Conservation (phyloP, 2,113 vertebrate genomes). For the Panthera uncia region DNA sequence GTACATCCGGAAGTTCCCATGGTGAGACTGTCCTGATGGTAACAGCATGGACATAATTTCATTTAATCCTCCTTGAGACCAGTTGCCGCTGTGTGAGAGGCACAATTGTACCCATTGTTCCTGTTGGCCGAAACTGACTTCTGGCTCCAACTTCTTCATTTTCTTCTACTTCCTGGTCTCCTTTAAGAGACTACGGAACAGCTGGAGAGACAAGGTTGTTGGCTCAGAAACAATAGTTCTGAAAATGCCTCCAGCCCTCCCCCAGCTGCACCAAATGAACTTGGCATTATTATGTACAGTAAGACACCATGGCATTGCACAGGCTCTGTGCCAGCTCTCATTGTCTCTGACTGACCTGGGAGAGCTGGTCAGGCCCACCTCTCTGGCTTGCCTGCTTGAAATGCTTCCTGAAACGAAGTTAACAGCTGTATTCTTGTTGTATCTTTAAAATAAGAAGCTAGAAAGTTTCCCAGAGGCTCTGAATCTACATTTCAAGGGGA, state of each 20-base stretch:
- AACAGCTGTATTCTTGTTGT: not conserved
- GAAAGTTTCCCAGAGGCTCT: slow-evolving; percentile 29
- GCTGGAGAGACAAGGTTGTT: slow-evolving; percentile 50
- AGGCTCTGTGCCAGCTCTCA: not conserved
- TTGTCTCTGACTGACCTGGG: not conserved
- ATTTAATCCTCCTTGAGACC: not conserved
- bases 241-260: not conserved
- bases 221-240: slow-evolving; percentile 9
- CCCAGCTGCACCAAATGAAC: not conserved
- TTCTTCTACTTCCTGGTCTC: slow-evolving; percentile 54
- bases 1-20: not conserved
- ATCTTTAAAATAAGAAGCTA: slow-evolving; percentile 40
- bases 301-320: no score
- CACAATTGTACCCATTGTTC: slow-evolving; percentile 45
- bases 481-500: slow-evolving; percentile 36
- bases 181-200: slow-evolving; percentile 54
- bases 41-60: not conserved
- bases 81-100: not conserved
- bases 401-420: not conserved
- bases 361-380: not conserved
- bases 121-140: not conserved
- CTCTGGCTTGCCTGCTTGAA: not conserved
- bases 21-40: not conserved
- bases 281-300: not conserved
- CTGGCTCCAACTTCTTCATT: slow-evolving; percentile 37